A percentile compares a stretch with the other conserved stretches of the same genome.
phyloP scores from a whole-genome alignment of 1,140 invertebrate species.

The Radopholus similis region DNA sequence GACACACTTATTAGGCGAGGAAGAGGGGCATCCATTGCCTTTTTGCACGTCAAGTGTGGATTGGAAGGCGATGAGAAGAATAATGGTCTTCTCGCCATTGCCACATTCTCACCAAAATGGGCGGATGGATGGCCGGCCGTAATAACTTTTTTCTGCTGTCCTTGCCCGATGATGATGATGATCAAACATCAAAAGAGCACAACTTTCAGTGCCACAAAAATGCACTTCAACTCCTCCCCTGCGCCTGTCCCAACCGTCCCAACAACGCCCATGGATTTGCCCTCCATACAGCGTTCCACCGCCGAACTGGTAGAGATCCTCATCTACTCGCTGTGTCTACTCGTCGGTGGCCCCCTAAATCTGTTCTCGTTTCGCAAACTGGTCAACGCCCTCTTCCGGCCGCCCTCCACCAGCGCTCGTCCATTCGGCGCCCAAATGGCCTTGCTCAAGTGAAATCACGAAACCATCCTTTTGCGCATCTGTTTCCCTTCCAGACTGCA shows the following conservation, averaged over 20 bases:
- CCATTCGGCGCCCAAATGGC: constrained; percentile 36
- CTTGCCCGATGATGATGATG: no score
- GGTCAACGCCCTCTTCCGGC: not conserved
- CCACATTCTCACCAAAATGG: not conserved
- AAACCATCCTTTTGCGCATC: no score
- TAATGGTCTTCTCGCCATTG: not conserved
- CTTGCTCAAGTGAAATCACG: constrained; percentile 43
- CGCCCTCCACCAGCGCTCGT: not conserved
- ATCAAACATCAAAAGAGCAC: no score
- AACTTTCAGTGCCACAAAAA: not conserved
- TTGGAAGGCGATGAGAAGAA: not conserved
- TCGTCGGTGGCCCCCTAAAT: constrained; percentile 46
- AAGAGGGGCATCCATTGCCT: not conserved
- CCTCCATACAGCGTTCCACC: constrained; percentile 5
- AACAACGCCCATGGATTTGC: not conserved
- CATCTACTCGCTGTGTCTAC: constrained; percentile 47
- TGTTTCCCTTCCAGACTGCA: no score
- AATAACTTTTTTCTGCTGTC: no score
- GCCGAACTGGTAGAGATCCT: constrained; percentile 38
- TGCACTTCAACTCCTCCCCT: not conserved
- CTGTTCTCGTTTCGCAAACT: constrained; percentile 46
- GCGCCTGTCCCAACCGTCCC: not conserved
- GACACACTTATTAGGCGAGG: no score
- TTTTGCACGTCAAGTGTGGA: not conserved
- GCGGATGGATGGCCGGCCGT: no score